Percentiles rank a stretch among this genome's conserved stretches.
Evolutionary conservation across 2,888 invertebrate species (phyloP).

Genomic region (Tetranychus piercei): DNA sequence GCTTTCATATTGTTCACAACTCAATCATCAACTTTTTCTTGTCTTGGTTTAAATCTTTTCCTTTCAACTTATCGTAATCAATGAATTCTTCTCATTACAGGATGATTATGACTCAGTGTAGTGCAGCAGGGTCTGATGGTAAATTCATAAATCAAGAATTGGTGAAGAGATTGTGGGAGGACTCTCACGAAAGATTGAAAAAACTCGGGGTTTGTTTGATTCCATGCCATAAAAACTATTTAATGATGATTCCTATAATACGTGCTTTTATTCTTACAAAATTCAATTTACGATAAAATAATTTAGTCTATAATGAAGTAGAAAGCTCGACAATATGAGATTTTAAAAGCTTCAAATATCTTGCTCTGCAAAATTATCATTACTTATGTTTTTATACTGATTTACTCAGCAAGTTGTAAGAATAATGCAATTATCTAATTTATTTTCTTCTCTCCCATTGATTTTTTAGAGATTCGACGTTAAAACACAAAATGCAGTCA

Average conservation of each 20-base stretch:
- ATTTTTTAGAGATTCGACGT: conserved; percentile 43
- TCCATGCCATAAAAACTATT: neutral
- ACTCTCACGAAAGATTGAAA: conserved; percentile 52
- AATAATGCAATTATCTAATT: neutral
- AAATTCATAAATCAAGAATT: conserved; percentile 50
- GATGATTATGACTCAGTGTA: conserved; percentile 54
- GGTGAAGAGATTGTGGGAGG: conserved; percentile 64
- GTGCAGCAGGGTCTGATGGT: conserved; percentile 61
- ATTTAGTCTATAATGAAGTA: neutral
- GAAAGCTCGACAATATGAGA: neutral
- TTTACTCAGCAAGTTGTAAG: neutral
- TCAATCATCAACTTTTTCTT: neutral
- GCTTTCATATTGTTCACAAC: neutral
- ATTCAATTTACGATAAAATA: no score
- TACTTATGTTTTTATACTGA: no score
- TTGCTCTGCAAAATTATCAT: conserved; percentile 11
- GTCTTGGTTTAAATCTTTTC: neutral
- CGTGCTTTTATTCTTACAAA: neutral
- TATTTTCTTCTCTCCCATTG: neutral
- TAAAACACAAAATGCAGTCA: conserved; percentile 44
- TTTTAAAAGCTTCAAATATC: no score
- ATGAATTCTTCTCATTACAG: conserved; percentile 22
- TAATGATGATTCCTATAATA: neutral
- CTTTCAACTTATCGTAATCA: neutral
- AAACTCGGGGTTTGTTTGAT: conserved; percentile 38